phyloP scores from a whole-genome alignment of 92 coral and sea anemone genomes.

The Virgularia gustaviana region DNA sequence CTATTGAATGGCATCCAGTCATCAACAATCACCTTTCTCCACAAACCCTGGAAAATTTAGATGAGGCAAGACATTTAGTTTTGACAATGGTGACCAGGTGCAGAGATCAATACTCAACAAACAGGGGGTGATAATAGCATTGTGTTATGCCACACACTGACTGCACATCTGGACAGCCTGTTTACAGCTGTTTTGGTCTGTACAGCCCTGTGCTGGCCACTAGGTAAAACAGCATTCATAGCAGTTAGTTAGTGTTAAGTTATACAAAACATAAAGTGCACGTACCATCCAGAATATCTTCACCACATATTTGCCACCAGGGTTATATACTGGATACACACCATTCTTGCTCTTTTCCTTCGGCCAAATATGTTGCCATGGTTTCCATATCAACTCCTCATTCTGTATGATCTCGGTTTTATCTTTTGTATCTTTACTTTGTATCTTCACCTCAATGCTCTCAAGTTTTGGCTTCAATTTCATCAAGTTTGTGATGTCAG shows the following conservation, averaged over 20 bases:
- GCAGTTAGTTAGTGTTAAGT: too few species aligned
- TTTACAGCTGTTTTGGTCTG: too few species aligned
- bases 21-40: constrained; percentile 92
- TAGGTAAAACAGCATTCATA: too few species aligned
- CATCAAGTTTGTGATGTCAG: constrained; percentile 80
- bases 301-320: constrained; percentile 89
- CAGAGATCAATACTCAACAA: too few species aligned
- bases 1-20: constrained; percentile 99
- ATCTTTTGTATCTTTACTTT: constrained; percentile 65
- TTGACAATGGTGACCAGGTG: not conserved
- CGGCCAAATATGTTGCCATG: constrained; percentile 98
- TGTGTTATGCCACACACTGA: too few species aligned
- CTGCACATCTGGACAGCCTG: too few species aligned
- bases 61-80: too few species aligned
- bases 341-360: constrained; percentile 84
- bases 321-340: constrained; percentile 71
- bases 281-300: constrained; percentile 91
- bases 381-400: constrained; percentile 92
- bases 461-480: constrained; percentile 59
- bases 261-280: too few species aligned
- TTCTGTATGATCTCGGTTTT: constrained; percentile 57
- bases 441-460: constrained; percentile 61
- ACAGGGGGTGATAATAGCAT: too few species aligned
- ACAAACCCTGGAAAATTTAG: constrained; percentile 58
- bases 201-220: too few species aligned